Percentiles rank a stretch among this genome's conserved stretches.
Evolutionary conservation across 1,140 invertebrate genomes (phyloP).

Genomic region (Trypoxylus dichotomus): DNA sequence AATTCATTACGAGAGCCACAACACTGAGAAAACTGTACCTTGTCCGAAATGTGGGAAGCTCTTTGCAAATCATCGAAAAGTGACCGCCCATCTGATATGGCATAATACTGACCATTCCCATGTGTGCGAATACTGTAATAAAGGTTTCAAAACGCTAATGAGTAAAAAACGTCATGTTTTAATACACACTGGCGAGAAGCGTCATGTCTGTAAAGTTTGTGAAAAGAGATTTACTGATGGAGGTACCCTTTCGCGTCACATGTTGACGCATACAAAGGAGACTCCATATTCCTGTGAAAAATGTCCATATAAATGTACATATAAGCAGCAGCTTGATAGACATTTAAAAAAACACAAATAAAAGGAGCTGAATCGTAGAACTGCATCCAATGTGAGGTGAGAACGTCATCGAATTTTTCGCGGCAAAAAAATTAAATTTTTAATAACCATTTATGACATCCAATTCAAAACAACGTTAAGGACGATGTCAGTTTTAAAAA

Average conservation of each 20-base stretch:
- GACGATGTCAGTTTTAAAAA: too few species aligned
- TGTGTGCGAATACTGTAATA: neutral
- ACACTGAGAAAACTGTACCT: neutral
- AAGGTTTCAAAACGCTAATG: neutral
- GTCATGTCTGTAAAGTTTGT: neutral
- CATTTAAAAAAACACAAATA: neutral
- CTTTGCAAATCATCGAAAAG: constrained; percentile 55
- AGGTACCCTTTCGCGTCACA: neutral
- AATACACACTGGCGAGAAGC: neutral
- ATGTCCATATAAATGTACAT: neutral
- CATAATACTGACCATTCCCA: neutral
- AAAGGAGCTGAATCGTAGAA: too few species aligned
- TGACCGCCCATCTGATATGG: constrained; percentile 29
- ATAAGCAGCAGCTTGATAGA: neutral
- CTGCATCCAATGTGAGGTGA: too few species aligned
- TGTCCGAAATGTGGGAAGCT: constrained; percentile 68
- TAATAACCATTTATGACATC: too few species aligned
- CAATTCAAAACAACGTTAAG: too few species aligned
- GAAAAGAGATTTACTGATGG: neutral
- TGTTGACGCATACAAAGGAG: neutral
- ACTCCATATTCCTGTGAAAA: neutral
- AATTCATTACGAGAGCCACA: neutral
- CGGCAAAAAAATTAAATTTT: too few species aligned
- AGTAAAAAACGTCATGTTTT: neutral
- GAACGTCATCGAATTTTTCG: too few species aligned